Evolutionary conservation across 2,797 vertebrate species (phyloP).

Genomic region (Diplodus puntazzo): DNA sequence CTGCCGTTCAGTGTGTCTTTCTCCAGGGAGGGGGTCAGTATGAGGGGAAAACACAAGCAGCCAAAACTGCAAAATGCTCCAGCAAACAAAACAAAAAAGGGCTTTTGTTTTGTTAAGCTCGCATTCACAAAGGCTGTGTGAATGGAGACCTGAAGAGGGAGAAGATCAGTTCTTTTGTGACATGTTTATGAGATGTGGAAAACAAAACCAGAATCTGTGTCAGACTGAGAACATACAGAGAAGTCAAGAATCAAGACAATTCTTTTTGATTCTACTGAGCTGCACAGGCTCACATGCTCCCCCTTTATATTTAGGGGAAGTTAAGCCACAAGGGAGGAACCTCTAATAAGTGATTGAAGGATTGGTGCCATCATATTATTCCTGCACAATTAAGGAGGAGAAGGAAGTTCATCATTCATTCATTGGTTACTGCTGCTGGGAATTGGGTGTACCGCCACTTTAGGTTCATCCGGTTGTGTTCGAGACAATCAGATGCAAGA

Average conservation of each 20-base stretch:
- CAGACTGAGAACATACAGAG: constrained; percentile 28
- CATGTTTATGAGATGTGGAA: constrained; percentile 43
- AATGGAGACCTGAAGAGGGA: constrained; percentile 29
- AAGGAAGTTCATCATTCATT: constrained; percentile 75
- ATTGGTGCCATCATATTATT: constrained; percentile 71
- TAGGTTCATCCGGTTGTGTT: constrained; percentile 37
- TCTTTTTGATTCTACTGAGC: constrained; percentile 50
- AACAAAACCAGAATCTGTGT: constrained; percentile 31
- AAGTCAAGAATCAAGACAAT: constrained; percentile 35
- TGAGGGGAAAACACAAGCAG: constrained; percentile 39
- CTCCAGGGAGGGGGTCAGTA: constrained; percentile 41
- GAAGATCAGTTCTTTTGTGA: constrained; percentile 38
- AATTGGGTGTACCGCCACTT: constrained; percentile 13
- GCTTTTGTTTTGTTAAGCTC: constrained; percentile 49
- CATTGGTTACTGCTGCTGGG: constrained; percentile 45
- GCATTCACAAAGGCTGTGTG: constrained; percentile 24
- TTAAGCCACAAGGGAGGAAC: constrained; percentile 57
- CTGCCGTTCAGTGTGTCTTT: constrained; percentile 6
- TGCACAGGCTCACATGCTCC: constrained; percentile 15
- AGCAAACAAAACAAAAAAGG: constrained; percentile 24
- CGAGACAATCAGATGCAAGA: constrained; percentile 52
- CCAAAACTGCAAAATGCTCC: constrained; percentile 30
- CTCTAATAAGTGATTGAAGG: constrained; percentile 75
- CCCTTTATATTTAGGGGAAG: constrained; percentile 44
- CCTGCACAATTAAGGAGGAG: constrained; percentile 62